A percentile compares a stretch with the other conserved stretches of the same genome.
Evolutionary conservation across 1,140 invertebrate genomes (phyloP).

Genomic region (Diachasmimorpha longicaudata): DNA sequence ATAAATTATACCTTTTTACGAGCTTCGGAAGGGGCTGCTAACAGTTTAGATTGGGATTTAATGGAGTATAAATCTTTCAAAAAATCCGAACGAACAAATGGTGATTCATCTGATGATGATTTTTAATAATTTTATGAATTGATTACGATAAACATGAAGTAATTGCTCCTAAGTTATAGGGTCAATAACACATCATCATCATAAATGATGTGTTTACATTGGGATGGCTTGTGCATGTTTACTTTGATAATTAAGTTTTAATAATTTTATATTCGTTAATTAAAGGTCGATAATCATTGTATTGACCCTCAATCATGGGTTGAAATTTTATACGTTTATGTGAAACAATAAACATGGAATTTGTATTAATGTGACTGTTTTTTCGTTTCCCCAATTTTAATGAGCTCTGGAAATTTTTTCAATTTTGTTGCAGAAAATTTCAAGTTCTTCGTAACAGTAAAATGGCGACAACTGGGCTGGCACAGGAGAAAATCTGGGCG

Average conservation of each 20-base stretch:
- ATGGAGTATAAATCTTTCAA: background rate
- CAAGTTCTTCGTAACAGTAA: conserved; percentile 26
- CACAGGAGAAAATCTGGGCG: conserved; percentile 62
- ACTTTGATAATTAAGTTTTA: too few relatives aligned
- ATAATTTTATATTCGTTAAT: background rate
- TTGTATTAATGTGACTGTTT: background rate
- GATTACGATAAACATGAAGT: too few relatives aligned
- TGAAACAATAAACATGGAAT: background rate
- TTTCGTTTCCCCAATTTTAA: background rate
- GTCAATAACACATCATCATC: too few relatives aligned
- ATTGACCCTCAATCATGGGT: conserved; percentile 35
- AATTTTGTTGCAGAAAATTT: conserved; percentile 14
- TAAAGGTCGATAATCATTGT: background rate
- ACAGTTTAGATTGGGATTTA: background rate
- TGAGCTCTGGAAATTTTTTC: background rate
- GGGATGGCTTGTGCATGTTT: too few relatives aligned
- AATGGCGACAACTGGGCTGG: conserved; percentile 46
- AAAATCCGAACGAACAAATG: conserved; percentile 31
- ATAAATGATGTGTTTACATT: too few relatives aligned
- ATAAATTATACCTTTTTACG: background rate
- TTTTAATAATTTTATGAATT: background rate
- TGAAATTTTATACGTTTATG: conserved; percentile 14
- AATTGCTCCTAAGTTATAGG: background rate
- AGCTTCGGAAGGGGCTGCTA: background rate
- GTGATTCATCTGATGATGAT: conserved; percentile 41